Evolutionary conservation across 2,888 invertebrate genomes (phyloP).

Genomic region (Sturmia bella): DNA sequence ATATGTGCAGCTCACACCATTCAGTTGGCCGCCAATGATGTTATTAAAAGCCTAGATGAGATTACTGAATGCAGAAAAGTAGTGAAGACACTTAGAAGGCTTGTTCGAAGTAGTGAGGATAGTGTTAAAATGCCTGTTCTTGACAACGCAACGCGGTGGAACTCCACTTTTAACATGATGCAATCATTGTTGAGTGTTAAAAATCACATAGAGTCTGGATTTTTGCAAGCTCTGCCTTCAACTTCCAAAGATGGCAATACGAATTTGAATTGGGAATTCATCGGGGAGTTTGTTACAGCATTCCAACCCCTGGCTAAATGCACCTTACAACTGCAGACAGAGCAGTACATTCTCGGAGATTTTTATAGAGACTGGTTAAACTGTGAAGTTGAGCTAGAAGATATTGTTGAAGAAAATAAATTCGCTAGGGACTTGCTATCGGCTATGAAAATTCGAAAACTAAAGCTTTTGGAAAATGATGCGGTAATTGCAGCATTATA

Average conservation of each 20-base stretch:
- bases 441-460: background rate
- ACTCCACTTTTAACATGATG: background rate
- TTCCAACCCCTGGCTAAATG: slow-evolving; percentile 1
- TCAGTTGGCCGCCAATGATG: background rate
- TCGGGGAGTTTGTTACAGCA: background rate
- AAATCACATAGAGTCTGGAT: background rate
- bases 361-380: background rate
- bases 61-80: background rate
- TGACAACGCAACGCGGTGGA: background rate
- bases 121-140: background rate
- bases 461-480: background rate
- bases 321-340: background rate
- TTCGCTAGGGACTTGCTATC: background rate
- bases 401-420: background rate
- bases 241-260: background rate
- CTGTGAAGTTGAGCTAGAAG: background rate
- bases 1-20: background rate
- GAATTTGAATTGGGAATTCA: background rate
- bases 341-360: background rate
- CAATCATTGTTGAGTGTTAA: background rate
- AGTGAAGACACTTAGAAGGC: background rate
- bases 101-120: background rate
- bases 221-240: too few species aligned
- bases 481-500: background rate
- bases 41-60: background rate